phyloP scores from a whole-genome alignment of 2,113 vertebrate species.

The Eptatretus burgeri region DNA sequence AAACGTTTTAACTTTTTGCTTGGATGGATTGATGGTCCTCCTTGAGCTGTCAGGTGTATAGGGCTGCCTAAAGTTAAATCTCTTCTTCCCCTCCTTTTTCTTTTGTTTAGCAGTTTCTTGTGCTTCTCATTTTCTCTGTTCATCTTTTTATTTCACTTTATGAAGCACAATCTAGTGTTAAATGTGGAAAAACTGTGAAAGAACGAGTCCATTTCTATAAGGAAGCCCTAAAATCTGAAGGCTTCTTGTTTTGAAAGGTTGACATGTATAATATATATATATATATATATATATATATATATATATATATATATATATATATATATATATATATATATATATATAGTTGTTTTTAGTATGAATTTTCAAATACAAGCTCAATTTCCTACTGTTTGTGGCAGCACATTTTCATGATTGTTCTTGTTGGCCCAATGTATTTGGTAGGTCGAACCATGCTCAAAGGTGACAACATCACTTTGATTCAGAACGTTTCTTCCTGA shows the following conservation, averaged over 20 bases:
- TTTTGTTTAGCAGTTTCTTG: no score
- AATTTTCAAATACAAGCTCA: neutral
- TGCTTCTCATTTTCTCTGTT: no score
- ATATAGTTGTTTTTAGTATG: neutral
- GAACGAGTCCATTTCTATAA: neutral
- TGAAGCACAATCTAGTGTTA: no score
- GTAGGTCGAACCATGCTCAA: conserved; percentile 89
- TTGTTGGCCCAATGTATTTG: conserved; percentile 12
- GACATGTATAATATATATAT: no score
- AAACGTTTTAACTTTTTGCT: no score
- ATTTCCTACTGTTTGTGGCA: neutral
- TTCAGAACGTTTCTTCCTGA: conserved; percentile 57
- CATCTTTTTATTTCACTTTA: no score
- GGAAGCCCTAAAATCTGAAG: neutral
- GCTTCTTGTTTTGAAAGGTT: neutral
- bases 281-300: neutral
- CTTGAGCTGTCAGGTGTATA: no score
- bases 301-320: neutral
- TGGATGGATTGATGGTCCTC: no score
- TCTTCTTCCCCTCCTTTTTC: no score
- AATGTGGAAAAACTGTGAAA: no score
- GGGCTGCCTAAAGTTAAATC: no score
- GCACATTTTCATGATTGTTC: neutral
- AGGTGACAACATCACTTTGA: conserved; percentile 87
- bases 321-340: neutral